Base-by-base conservation (phyloP, 2,888 invertebrate species). In the Drosophila pseudotalamancana region DNA sequence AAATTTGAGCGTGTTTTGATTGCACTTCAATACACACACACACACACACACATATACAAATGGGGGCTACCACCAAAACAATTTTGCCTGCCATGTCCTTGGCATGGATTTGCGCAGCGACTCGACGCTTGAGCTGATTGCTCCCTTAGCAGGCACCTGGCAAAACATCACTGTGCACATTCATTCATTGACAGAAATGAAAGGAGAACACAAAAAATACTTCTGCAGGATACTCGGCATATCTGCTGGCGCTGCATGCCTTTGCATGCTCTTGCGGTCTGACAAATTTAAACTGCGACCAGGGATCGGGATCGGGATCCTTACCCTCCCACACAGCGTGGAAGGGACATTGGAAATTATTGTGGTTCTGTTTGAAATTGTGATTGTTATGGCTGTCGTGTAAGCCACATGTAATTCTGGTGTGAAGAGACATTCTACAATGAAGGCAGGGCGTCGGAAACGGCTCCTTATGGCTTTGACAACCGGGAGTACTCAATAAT, bases 141-240 rank as follows among this genome's bases (percentile, higher is more conserved):
- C 76, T 81, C 79, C 79, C 82, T 67, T 79, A 42, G 62, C 76
- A 51, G 72, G 69, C 76, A 78, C 57, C 76, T 65, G 49, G 55
- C 54, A 14, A 39, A 29, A 29, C 59, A 25, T 27, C 27, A 57
- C 23, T 46, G 60, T 37, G 25, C 27, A 34, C n/a, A 45, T 21
- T 32, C 53, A 46, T 14, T n/a, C 37, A 46, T 32, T 31, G 45
- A 67, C 27, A 65, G 48, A 42, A 43, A 51, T 29, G 59, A 62
- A 45, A 54, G 35, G 51, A 16, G 34, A 55, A 55, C 60, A 63
- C 35, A 50, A 40, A 55, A 29, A 50, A 40, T 34, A 42, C 60
- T 64, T 59, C 56, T 54, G 42, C 50, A 50, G 69, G 50, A 60
- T 74, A 50, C 48, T 57, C 39, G 57, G 64, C 59, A 60, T 63